These are phyloP conservation scores for Cyclopterus lumpus DNA, from an alignment of 2,797 vertebrate species.

Conservation along the genomic window DNA sequence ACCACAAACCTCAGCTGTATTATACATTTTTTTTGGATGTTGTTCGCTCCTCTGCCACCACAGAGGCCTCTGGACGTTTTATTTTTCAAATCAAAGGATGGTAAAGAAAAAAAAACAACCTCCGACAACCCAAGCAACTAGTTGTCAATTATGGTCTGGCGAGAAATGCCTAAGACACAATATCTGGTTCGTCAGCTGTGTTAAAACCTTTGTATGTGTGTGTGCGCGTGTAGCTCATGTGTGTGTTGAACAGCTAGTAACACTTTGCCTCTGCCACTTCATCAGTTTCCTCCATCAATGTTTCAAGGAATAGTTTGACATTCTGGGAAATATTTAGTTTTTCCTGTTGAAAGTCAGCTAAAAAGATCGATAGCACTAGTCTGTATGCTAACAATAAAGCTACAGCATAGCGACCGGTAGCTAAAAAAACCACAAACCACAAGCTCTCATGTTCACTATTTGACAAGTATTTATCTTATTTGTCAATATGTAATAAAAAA, in stretches of 20 bases:
- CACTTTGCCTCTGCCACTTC: constrained; percentile 28
- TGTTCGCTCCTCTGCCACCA: constrained; percentile 36
- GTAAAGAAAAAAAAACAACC: constrained; percentile 21
- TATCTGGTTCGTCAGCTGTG: constrained; percentile 41
- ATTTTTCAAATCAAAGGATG: constrained; percentile 29
- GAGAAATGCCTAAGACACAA: constrained; percentile 42
- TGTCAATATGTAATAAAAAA: background rate
- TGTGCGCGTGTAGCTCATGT: background rate
- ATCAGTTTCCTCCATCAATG: background rate
- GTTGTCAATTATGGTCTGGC: constrained; percentile 39
- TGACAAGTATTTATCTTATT: background rate
- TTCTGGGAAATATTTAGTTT: constrained; percentile 2
- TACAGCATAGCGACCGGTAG: background rate
- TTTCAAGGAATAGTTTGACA: constrained; percentile 26
- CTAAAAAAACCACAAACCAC: background rate
- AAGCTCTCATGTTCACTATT: background rate
- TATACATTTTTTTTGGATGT: background rate
- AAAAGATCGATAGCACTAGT: background rate
- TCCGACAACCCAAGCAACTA: constrained; percentile 46
- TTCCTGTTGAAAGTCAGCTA: constrained; percentile 4
- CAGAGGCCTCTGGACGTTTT: constrained; percentile 30
- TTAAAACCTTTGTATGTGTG: constrained; percentile 16
- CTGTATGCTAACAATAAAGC: background rate
- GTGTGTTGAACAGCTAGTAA: constrained; percentile 19
- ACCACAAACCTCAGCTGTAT: constrained; percentile 36